Evolutionary conservation across 2,888 invertebrate species (phyloP).

Genomic region (Papilio protenor): DNA sequence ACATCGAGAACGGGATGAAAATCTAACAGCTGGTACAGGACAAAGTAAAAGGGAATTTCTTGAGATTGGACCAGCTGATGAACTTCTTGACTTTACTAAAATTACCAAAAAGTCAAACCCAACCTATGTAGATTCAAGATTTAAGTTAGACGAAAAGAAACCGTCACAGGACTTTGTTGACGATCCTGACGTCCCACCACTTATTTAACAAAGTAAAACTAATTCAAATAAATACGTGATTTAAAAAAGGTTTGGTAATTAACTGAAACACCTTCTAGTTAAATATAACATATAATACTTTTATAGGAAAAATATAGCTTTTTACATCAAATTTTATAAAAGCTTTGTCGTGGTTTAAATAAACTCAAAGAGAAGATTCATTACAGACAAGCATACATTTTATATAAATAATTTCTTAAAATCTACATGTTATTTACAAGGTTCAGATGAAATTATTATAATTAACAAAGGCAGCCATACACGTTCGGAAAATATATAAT

Average conservation of each 20-base stretch:
- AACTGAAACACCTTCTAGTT: background rate
- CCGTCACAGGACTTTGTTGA: slow-evolving; percentile 80
- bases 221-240: background rate
- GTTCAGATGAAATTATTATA: slow-evolving; percentile 12
- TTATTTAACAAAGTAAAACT: slow-evolving; percentile 70
- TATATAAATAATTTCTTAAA: slow-evolving; percentile 27
- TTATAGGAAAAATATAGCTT: background rate
- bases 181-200: slow-evolving; percentile 86
- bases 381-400: background rate
- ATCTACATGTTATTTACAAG: slow-evolving; percentile 38
- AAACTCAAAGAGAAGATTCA: background rate
- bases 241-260: background rate
- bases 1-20: slow-evolving; percentile 53
- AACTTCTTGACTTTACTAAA: slow-evolving; percentile 85
- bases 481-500: background rate
- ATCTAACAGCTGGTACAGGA: slow-evolving; percentile 54
- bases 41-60: slow-evolving; percentile 82
- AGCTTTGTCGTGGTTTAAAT: background rate
- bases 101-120: slow-evolving; percentile 66
- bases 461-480: background rate
- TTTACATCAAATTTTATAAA: background rate
- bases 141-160: slow-evolving; percentile 68
- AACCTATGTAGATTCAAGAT: slow-evolving; percentile 60
- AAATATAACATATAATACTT: slow-evolving; percentile 21
- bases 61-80: slow-evolving; percentile 85